phyloP scores from a whole-genome alignment of 2,113 vertebrate species.

The Thomomys bottae region DNA sequence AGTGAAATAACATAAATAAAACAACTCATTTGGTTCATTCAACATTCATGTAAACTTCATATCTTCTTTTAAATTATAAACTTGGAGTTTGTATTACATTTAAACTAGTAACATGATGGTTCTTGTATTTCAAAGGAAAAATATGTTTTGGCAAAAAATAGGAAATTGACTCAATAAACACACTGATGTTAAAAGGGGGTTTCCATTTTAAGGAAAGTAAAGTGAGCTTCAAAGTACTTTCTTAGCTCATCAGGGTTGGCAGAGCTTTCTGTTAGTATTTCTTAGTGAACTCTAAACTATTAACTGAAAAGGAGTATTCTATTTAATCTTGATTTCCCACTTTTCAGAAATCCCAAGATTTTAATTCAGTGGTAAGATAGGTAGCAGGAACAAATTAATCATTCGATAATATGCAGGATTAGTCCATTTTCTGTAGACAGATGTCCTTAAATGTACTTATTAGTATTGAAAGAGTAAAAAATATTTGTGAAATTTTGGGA shows the following conservation, averaged over 20 bases:
- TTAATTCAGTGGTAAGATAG: background rate
- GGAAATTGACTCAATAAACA: constrained; percentile 82
- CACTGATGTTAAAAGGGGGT: constrained; percentile 81
- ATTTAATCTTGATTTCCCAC: constrained; percentile 54
- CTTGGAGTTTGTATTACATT: constrained; percentile 64
- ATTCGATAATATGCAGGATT: constrained; percentile 2
- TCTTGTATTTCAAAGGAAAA: constrained; percentile 83
- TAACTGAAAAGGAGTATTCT: constrained; percentile 65
- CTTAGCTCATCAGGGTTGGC: constrained; percentile 59
- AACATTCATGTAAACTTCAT: constrained; percentile 50
- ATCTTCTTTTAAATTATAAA: constrained; percentile 25
- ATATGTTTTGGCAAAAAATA: constrained; percentile 77
- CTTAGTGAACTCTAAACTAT: constrained; percentile 55
- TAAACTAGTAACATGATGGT: constrained; percentile 79
- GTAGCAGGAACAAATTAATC: constrained; percentile 35
- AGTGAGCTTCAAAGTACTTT: constrained; percentile 80
- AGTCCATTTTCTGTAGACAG: constrained; percentile 1
- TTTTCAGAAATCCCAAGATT: constrained; percentile 42
- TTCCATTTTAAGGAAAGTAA: constrained; percentile 80
- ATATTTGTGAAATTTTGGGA: constrained; percentile 11
- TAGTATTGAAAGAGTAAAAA: constrained; percentile 4
- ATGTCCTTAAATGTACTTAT: background rate
- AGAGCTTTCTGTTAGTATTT: constrained; percentile 62
- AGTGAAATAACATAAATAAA: constrained; percentile 50
- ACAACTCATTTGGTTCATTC: background rate